These are phyloP conservation scores for Habrosyne pyritoides DNA, from an alignment of 2,888 invertebrate genomes.

Conservation along the genomic window DNA sequence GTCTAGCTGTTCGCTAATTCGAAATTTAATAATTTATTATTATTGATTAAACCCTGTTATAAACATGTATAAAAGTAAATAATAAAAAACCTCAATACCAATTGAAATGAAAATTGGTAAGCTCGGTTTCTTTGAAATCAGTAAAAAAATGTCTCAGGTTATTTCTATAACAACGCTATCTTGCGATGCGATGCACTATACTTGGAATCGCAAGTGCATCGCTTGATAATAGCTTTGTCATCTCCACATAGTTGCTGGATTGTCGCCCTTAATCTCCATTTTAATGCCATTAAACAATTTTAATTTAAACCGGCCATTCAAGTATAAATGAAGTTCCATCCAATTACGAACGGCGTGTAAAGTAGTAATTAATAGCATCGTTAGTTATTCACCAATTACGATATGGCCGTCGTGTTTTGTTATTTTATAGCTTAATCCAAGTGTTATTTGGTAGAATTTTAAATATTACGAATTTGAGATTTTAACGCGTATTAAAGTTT, in stretches of 20 bases:
- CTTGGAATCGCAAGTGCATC: neutral
- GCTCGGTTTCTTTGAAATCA: no score
- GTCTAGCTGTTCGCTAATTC: no score
- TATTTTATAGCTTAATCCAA: constrained; percentile 1
- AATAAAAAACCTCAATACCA: no score
- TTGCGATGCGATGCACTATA: no score
- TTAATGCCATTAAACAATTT: constrained; percentile 3
- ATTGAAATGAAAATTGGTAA: no score
- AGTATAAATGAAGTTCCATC: constrained; percentile 2
- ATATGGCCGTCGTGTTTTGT: neutral
- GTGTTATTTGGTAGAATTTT: neutral
- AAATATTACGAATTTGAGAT: neutral
- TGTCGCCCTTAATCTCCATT: neutral
- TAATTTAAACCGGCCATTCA: neutral
- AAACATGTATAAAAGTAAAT: no score
- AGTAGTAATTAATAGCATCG: constrained; percentile 2
- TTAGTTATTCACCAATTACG: neutral
- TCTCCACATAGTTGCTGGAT: neutral
- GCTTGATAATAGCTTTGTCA: neutral
- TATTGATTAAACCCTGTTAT: no score
- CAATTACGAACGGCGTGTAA: neutral
- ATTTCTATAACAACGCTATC: no score
- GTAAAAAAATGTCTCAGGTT: no score
- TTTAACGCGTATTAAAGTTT: neutral
- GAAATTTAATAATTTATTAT: no score